Evolutionary conservation across 2,888 invertebrate genomes (phyloP), one percentile per base, ranked within the genome.

Genomic region (Drosophila acutilabella): DNA sequence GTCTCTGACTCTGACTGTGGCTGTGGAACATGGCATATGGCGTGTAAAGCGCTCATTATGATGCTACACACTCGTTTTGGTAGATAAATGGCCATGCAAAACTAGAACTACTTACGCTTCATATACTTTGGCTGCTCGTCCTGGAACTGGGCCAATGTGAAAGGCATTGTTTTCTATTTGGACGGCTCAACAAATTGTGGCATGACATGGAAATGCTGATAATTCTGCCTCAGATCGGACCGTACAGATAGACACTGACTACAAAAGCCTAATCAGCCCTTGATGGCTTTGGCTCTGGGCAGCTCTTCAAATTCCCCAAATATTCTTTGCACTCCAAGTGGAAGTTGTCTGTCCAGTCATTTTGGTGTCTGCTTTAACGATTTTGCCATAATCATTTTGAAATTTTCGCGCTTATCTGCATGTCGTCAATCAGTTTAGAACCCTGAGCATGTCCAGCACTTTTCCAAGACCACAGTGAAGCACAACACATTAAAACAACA

Each of bases 1-100:
- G 20, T 4, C 50, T 60, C 26, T 44, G 36, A 38, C 14, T 13
- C 14, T 14, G n/a, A 14, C 33, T 51, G 20, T 38, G 30, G 11
- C 48, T 48, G 26, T 16, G 40, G 10, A 26, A 59, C 36, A 75
- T 71, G 88, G 73, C 74, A 82, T 79, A 86, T 88, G 79, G 88
- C 84, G 74, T 88, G 88, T 79, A 82, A 82, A 82, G 71, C 73
- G 72, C 83, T 82, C 88, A 85, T 88, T 88, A 88, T 80, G 83
- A 58, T 76, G 75, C 76, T 60, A 47, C 36, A 47, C 33, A 51
- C 20, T 64, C 52, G 18, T 56, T 33, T 57, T 36, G 57, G 14
- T 16, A 76, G 78, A 75, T 70, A 87, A 84, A 81, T 78, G 68
- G 76, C 62, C 77, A 68, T 66, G 72, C 82, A 77, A 70, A 77